Evolutionary conservation across 2,888 invertebrate genomes (phyloP).

Genomic region (Sisyra terminalis): DNA sequence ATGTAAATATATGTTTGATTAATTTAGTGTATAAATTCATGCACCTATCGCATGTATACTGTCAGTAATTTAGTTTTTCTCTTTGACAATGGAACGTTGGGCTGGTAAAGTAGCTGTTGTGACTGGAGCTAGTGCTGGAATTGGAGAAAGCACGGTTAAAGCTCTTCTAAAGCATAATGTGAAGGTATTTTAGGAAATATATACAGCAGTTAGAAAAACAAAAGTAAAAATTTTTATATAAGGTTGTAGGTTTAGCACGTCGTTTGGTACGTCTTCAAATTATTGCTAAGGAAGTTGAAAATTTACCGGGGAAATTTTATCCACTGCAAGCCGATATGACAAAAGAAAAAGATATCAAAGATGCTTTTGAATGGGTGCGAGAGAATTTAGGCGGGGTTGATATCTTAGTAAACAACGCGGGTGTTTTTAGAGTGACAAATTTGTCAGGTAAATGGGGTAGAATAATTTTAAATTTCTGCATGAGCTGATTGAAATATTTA

Average conservation of each 20-base stretch:
- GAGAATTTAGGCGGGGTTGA: neutral
- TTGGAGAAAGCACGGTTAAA: constrained; percentile 9
- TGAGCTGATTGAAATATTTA: neutral
- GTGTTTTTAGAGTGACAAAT: neutral
- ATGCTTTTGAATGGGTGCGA: neutral
- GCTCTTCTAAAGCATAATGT: constrained; percentile 28
- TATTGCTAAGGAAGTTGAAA: neutral
- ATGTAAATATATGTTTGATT: too few species aligned
- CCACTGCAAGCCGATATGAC: neutral
- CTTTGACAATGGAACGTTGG: constrained; percentile 16
- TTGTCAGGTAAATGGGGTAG: too few species aligned
- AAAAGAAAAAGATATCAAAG: neutral
- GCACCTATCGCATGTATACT: too few species aligned
- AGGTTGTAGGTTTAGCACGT: too few species aligned
- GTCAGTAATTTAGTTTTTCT: too few species aligned
- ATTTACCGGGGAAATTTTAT: neutral
- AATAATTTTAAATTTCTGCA: too few species aligned
- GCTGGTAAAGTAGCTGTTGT: constrained; percentile 19
- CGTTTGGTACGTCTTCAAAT: too few species aligned
- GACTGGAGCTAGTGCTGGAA: constrained; percentile 20
- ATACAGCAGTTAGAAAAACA: neutral
- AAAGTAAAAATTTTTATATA: neutral
- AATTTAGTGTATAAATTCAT: too few species aligned
- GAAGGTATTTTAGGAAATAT: constrained; percentile 10
- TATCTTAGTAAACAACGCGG: neutral